Evolutionary conservation across 64 coral and sea anemone species (phyloP), one percentile per base, ranked within the genome.

Genomic region (Catalaphyllia jardinei): DNA sequence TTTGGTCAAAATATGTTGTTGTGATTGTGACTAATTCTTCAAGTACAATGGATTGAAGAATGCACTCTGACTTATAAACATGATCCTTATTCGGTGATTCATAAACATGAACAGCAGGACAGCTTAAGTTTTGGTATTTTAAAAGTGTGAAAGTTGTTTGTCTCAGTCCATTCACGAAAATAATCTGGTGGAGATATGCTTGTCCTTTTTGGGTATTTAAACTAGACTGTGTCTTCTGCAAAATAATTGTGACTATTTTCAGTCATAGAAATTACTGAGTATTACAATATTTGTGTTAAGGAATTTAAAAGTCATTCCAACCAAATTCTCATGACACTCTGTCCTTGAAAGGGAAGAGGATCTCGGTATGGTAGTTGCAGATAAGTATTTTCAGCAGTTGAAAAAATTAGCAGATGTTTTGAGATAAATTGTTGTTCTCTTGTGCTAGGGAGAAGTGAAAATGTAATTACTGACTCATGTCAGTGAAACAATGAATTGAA

Each of bases 1-100:
- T 77, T 77, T 77, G 74, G 74, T 77, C 39, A 77, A 24, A 50
- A 52, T 77, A 77, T 77, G 35, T 50, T 11, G 31, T 38, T 19
- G 8, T 24, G 20, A 12, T 42, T 77, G 74, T 22, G 22, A 50
- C 20, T 4, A 77, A 49, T 77, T 49, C 20, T 49, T 77, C 22
- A 24, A 42, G 3, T 38, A 77, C 33, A 77, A 77, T 49, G 39
- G 35, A 77, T 2, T 20, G 16, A 76, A 76, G 39, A 50, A 77
- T 77, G 39, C 17, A 46, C 3, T 24, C 7, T 51, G 31, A 42
- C 17, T 50, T 9, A 2, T 20, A 2, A 77, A 16, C 22, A 11
- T n/a, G n/a, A 24, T 51, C 38, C 39, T 77, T 38, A 46, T 77
- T 77, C 17, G 22, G 74, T 49, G 39, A 9, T 50, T 10, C 5